phyloP scores from a whole-genome alignment of 2,888 invertebrate genomes.

The Megalurothrips usitatus region DNA sequence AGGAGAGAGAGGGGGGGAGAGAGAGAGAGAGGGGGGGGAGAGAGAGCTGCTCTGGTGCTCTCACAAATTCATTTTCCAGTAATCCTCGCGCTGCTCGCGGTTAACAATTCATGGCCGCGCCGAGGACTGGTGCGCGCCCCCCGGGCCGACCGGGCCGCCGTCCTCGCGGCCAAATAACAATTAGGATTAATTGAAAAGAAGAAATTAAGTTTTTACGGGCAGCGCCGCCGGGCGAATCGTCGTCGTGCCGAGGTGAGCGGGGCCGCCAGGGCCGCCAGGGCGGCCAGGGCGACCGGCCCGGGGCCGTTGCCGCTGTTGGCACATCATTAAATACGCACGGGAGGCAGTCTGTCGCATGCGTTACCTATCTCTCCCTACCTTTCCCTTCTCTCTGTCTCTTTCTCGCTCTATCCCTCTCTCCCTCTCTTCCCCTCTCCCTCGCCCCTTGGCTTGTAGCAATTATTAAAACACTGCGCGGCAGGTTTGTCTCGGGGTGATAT shows the following conservation, averaged over 20 bases:
- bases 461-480: too few species aligned
- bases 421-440: conserved; percentile 32
- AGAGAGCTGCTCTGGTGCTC: not conserved
- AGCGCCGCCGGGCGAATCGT: not conserved
- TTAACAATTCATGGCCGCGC: conserved; percentile 1
- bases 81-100: conserved; percentile 23
- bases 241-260: not conserved
- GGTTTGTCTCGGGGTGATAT: too few species aligned
- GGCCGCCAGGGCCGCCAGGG: not conserved
- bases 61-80: conserved; percentile 26
- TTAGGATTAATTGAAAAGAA: conserved; percentile 11
- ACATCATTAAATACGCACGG: conserved; percentile 7
- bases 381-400: not conserved
- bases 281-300: too few species aligned
- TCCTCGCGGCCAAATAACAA: not conserved
- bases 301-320: not conserved
- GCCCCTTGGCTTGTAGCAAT: too few species aligned
- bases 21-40: not conserved
- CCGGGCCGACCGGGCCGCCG: not conserved
- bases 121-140: not conserved
- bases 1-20: not conserved
- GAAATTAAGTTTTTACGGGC: conserved; percentile 2
- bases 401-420: conserved; percentile 34
- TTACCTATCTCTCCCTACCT: not conserved
- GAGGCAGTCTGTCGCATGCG: not conserved